Evolutionary conservation across 2,888 invertebrate genomes (phyloP).

Genomic region (Melikaiella ostensackeni): DNA sequence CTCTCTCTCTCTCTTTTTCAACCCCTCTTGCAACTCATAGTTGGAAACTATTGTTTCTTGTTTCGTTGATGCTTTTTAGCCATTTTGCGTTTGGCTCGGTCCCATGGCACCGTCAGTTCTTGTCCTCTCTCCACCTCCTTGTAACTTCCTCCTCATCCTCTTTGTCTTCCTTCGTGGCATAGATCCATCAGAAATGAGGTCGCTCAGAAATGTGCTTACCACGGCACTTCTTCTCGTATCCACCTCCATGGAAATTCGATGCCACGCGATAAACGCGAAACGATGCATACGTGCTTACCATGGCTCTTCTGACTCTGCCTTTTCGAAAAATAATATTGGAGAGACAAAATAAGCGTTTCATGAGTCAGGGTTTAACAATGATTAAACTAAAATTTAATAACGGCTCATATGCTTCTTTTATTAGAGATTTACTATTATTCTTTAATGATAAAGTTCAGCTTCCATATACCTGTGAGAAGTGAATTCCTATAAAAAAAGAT

Average conservation of each 20-base stretch:
- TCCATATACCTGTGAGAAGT: too few species aligned
- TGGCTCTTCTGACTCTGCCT: background rate
- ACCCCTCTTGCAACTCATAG: slow-evolving; percentile 41
- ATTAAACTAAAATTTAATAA: too few species aligned
- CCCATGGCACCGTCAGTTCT: slow-evolving; percentile 41
- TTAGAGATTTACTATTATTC: too few species aligned
- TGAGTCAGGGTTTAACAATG: too few species aligned
- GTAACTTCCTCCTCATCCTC: slow-evolving; percentile 41
- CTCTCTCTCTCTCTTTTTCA: slow-evolving; percentile 35
- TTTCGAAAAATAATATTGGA: background rate
- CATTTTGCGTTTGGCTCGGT: slow-evolving; percentile 42
- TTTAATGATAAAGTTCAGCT: too few species aligned
- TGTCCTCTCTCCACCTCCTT: slow-evolving; percentile 40
- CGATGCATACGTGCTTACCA: slow-evolving; percentile 41
- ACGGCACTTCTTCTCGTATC: slow-evolving; percentile 44
- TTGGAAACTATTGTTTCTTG: slow-evolving; percentile 40
- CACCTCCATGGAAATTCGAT: slow-evolving; percentile 38
- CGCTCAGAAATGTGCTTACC: slow-evolving; percentile 47
- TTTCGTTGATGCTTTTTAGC: slow-evolving; percentile 47
- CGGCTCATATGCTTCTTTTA: too few species aligned
- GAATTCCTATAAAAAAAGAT: too few species aligned
- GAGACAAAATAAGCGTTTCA: too few species aligned
- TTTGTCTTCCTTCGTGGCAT: slow-evolving; percentile 39
- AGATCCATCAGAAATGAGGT: slow-evolving; percentile 53
- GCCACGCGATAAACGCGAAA: slow-evolving; percentile 25